These are phyloP conservation scores for Drosophila anomelani DNA, from an alignment of 2,888 invertebrate genomes.

Conservation along the genomic window DNA sequence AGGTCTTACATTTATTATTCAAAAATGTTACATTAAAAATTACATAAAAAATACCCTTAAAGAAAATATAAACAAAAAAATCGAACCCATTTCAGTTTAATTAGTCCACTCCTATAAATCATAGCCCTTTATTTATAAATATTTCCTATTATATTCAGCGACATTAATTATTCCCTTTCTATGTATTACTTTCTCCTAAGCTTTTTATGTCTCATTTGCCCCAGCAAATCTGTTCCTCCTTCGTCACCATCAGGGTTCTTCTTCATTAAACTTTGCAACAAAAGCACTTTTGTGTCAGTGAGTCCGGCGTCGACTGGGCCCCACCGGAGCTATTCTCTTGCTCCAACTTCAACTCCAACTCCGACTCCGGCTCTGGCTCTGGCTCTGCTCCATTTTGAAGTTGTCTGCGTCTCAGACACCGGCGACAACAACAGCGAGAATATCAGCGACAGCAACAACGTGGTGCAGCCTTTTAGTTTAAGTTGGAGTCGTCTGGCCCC, in stretches of 20 bases:
- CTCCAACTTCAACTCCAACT: slow-evolving; percentile 37
- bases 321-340: slow-evolving; percentile 30
- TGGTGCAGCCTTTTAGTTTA: slow-evolving; percentile 77
- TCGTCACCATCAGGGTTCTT: slow-evolving; percentile 36
- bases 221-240: slow-evolving; percentile 11
- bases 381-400: slow-evolving; percentile 71
- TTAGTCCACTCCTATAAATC: neutral
- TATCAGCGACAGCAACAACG: slow-evolving; percentile 40
- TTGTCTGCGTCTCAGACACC: slow-evolving; percentile 78
- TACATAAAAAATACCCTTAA: neutral
- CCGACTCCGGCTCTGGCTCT: slow-evolving; percentile 21
- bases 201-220: slow-evolving; percentile 31
- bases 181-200: slow-evolving; percentile 28
- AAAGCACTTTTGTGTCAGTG: slow-evolving; percentile 81
- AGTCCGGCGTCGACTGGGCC: slow-evolving; percentile 46
- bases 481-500: slow-evolving; percentile 66
- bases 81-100: neutral
- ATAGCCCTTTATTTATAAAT: slow-evolving; percentile 6
- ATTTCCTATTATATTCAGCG: slow-evolving; percentile 9
- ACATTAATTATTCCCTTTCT: slow-evolving; percentile 38
- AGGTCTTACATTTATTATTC: neutral
- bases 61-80: neutral
- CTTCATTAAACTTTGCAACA: slow-evolving; percentile 75
- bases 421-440: slow-evolving; percentile 61
- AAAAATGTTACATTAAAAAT: neutral